These are phyloP conservation scores for Brachionus koreanus DNA, from an alignment of 1,140 invertebrate genomes.

Conservation along the genomic window DNA sequence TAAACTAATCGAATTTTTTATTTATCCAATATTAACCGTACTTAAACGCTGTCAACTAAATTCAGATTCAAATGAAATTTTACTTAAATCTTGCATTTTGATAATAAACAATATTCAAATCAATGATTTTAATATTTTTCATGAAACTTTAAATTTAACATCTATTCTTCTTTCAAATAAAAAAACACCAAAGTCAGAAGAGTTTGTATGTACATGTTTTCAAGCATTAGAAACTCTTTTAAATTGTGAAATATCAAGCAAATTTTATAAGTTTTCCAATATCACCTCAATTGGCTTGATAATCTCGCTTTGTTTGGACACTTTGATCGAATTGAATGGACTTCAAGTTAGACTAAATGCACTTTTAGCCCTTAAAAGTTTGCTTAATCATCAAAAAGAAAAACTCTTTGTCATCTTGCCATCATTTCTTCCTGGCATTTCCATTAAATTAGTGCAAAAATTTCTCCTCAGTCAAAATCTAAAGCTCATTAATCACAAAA, in stretches of 20 bases:
- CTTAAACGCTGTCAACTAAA: constrained; percentile 15
- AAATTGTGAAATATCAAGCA: background rate
- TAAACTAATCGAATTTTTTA: constrained; percentile 18
- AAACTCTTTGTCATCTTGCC: background rate
- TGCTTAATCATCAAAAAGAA: background rate
- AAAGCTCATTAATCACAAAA: constrained; percentile 22
- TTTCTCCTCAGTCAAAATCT: background rate
- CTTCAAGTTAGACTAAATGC: background rate
- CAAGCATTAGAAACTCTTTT: background rate
- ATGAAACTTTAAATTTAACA: background rate
- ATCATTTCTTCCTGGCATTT: constrained; percentile 22
- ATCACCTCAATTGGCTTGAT: constrained; percentile 21
- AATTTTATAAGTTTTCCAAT: constrained; percentile 11
- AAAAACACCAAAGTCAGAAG: constrained; percentile 22
- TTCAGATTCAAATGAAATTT: constrained; percentile 8
- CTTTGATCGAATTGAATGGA: background rate
- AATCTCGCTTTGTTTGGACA: background rate
- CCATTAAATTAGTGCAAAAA: constrained; percentile 18
- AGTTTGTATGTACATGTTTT: constrained; percentile 4
- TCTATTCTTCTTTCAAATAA: constrained; percentile 28
- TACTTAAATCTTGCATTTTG: background rate
- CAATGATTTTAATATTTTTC: background rate
- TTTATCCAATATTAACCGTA: constrained; percentile 8
- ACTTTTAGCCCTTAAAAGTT: background rate
- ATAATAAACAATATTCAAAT: background rate